Percentiles rank a stretch among this genome's conserved stretches.
These are phyloP conservation scores for Aldabrachelys gigantea DNA, from an alignment of 2,113 vertebrate genomes.

Conservation along the genomic window DNA sequence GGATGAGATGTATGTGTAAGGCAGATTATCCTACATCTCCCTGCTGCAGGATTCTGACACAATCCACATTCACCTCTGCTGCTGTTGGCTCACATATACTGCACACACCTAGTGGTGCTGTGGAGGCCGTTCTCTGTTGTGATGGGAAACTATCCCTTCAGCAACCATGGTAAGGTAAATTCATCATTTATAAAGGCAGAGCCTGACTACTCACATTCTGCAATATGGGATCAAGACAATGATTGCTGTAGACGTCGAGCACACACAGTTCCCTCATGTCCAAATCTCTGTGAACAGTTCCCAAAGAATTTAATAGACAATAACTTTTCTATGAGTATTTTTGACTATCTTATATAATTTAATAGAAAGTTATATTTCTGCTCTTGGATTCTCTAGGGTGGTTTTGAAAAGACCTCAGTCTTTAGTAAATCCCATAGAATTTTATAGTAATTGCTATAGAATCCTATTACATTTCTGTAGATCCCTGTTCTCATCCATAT, in stretches of 20 bases:
- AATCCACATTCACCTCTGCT: background rate
- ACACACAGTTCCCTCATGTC: background rate
- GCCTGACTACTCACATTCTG: background rate
- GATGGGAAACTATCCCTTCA: background rate
- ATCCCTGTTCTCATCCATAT: background rate
- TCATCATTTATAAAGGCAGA: background rate
- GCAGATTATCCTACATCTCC: background rate
- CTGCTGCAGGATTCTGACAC: background rate
- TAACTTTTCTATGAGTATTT: background rate
- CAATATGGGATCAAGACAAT: background rate
- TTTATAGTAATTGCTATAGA: background rate
- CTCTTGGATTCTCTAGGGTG: rapidly evolving
- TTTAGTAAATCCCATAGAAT: background rate
- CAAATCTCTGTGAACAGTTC: background rate
- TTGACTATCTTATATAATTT: background rate
- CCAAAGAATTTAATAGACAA: background rate
- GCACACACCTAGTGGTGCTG: background rate
- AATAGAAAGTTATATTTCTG: background rate
- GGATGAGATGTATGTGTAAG: background rate
- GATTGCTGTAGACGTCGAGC: background rate
- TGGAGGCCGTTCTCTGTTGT: background rate
- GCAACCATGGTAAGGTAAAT: background rate
- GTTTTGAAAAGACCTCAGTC: background rate
- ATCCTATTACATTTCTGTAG: background rate
- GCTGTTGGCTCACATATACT: background rate